These are phyloP conservation scores for Strigops habroptila DNA, from an alignment of 2,113 vertebrate species.

Conservation along the genomic window DNA sequence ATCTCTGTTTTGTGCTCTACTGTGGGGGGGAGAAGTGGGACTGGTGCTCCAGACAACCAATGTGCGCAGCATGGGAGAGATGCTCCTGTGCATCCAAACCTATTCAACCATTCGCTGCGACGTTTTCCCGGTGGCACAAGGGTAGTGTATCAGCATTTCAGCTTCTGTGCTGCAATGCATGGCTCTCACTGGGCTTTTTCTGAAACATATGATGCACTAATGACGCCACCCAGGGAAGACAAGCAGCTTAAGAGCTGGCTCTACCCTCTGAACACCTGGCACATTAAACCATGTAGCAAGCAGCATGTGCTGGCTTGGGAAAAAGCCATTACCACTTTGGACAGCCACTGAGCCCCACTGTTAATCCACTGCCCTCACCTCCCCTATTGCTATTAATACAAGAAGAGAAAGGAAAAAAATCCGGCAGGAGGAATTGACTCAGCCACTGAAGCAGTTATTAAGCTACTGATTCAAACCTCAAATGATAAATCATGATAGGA, in stretches of 20 bases:
- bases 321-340: slow-evolving; percentile 45
- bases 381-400: neutral
- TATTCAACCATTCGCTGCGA: fast-evolving
- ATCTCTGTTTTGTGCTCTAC: neutral
- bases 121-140: fast-evolving
- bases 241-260: slow-evolving; percentile 63
- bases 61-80: neutral
- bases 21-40: neutral
- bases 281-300: neutral
- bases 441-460: neutral
- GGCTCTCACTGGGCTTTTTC: neutral
- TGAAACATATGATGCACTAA: slow-evolving; percentile 60
- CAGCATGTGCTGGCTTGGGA: neutral
- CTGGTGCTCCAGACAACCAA: neutral
- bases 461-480: neutral
- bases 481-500: neutral
- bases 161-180: neutral
- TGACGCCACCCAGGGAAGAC: slow-evolving; percentile 50
- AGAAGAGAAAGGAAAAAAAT: neutral
- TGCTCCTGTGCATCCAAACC: neutral
- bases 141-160: neutral
- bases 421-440: neutral
- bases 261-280: slow-evolving; percentile 46
- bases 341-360: neutral
- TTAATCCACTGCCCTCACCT: neutral